A percentile compares a stretch with the other conserved stretches of the same genome.
phyloP scores from a whole-genome alignment of 2,888 invertebrate genomes.

The Mesorhabditis belari region DNA sequence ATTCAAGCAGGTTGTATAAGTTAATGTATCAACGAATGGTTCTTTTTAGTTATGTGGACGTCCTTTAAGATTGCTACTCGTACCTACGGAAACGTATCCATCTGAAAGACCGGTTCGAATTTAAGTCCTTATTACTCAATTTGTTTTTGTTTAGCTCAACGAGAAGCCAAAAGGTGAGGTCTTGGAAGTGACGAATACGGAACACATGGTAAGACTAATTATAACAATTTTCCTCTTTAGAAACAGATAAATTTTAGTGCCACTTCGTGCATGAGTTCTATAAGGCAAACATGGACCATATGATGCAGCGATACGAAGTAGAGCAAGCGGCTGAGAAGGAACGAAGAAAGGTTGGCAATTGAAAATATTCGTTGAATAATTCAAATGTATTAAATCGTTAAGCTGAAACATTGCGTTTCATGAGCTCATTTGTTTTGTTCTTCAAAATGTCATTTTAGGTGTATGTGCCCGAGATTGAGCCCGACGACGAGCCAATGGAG shows the following conservation, averaged over 20 bases:
- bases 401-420: not conserved
- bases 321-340: conserved; percentile 20
- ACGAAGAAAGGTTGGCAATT: conserved; percentile 8
- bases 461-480: not conserved
- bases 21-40: conserved; percentile 8
- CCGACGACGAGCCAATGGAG: conserved; percentile 12
- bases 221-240: too few species aligned
- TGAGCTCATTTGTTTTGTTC: not conserved
- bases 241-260: too few species aligned
- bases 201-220: too few species aligned
- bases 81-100: conserved; percentile 75
- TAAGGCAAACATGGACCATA: conserved; percentile 59
- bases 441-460: not conserved
- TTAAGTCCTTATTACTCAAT: not conserved
- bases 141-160: conserved; percentile 13
- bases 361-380: not conserved
- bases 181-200: conserved; percentile 74
- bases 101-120: conserved; percentile 58
- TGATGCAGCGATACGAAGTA: conserved; percentile 31
- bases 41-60: conserved; percentile 69
- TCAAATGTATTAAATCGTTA: not conserved
- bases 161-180: conserved; percentile 52
- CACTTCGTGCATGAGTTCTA: conserved; percentile 89
- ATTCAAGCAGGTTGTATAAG: conserved; percentile 69
- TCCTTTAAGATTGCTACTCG: conserved; percentile 72